A percentile compares a stretch with the other conserved stretches of the same genome.
These are phyloP conservation scores for Coracopsis vasa DNA, from an alignment of 2,113 vertebrate species.

Conservation along the genomic window DNA sequence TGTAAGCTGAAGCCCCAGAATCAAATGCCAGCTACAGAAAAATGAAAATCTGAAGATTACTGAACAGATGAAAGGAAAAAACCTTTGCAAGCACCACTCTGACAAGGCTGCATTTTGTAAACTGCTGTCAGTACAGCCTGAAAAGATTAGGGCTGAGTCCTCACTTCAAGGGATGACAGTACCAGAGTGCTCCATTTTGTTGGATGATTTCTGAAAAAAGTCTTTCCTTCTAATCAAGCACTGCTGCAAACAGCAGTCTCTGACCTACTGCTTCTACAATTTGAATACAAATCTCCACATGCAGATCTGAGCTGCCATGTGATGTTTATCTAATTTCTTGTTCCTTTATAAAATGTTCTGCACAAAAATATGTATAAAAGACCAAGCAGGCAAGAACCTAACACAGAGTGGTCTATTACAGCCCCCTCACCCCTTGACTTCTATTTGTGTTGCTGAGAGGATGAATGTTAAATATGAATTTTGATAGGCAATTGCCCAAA, in stretches of 20 bases:
- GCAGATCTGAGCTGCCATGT: neutral
- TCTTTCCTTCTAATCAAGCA: slow-evolving; percentile 25
- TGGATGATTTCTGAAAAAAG: slow-evolving; percentile 11
- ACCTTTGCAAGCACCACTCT: neutral
- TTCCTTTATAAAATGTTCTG: neutral
- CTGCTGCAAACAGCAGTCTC: slow-evolving; percentile 26
- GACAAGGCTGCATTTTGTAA: slow-evolving; percentile 18
- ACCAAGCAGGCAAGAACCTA: neutral
- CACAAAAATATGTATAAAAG: neutral
- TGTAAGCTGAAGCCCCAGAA: neutral
- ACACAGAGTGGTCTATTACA: neutral
- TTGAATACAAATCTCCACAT: slow-evolving; percentile 10
- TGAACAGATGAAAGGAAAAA: slow-evolving; percentile 19
- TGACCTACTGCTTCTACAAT: neutral
- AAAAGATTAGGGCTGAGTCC: slow-evolving; percentile 41
- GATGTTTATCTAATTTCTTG: neutral
- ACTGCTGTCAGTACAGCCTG: neutral
- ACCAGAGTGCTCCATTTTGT: slow-evolving; percentile 29
- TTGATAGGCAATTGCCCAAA: neutral
- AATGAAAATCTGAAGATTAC: slow-evolving; percentile 14
- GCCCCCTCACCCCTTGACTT: neutral
- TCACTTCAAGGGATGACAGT: slow-evolving; percentile 13
- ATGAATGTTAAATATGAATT: neutral
- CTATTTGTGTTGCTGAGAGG: neutral
- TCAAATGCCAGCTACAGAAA: neutral